Evolutionary conservation across 2,888 invertebrate genomes (phyloP).

Genomic region (Melieria picta): DNA sequence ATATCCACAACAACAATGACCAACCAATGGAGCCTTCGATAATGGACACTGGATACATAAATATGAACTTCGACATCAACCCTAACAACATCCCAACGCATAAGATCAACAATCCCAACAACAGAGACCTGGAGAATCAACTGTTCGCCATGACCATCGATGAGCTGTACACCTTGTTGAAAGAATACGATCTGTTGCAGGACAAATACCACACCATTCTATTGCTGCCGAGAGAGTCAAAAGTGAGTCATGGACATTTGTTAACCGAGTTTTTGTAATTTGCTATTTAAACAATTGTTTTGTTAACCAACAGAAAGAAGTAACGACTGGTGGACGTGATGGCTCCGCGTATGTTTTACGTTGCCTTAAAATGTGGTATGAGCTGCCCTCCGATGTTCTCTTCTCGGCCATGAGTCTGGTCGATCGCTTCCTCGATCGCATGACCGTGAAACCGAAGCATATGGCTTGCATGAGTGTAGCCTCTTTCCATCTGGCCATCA

Average conservation of each 20-base stretch:
- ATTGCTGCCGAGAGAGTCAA: slow-evolving; percentile 72
- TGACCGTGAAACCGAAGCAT: slow-evolving; percentile 84
- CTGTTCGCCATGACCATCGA: slow-evolving; percentile 60
- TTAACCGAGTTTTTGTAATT: background rate
- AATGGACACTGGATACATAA: slow-evolving; percentile 53
- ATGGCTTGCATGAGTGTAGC: slow-evolving; percentile 89
- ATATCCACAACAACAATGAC: slow-evolving; percentile 44
- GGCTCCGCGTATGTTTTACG: slow-evolving; percentile 83
- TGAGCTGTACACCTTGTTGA: slow-evolving; percentile 70
- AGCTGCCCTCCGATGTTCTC: slow-evolving; percentile 81
- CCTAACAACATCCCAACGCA: slow-evolving; percentile 45
- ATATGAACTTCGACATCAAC: slow-evolving; percentile 47
- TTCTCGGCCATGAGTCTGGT: slow-evolving; percentile 82
- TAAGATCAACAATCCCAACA: slow-evolving; percentile 1
- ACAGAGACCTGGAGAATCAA: slow-evolving; percentile 53
- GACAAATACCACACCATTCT: slow-evolving; percentile 77
- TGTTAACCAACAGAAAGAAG: slow-evolving; percentile 69
- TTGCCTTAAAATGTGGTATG: slow-evolving; percentile 87
- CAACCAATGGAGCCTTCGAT: slow-evolving; percentile 56
- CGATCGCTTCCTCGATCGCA: slow-evolving; percentile 84
- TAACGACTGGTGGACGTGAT: slow-evolving; percentile 80
- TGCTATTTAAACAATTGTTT: background rate
- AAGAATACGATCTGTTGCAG: slow-evolving; percentile 76
- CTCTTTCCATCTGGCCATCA: slow-evolving; percentile 85
- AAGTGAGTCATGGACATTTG: slow-evolving; percentile 66